phyloP scores from a whole-genome alignment of 35 echinoderm and acorn worm genomes.

The Ophioderma brevispina region DNA sequence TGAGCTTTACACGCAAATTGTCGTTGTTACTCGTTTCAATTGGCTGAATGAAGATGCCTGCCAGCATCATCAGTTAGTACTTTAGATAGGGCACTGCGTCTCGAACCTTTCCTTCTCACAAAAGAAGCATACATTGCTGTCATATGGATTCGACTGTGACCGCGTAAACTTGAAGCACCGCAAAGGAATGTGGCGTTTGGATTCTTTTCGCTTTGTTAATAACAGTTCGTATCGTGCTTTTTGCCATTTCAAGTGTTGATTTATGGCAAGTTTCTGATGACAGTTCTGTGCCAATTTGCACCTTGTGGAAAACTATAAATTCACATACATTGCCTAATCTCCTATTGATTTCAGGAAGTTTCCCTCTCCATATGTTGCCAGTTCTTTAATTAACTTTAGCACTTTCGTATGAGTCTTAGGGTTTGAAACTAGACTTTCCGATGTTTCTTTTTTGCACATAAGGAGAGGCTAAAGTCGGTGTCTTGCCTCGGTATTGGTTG shows the following conservation, averaged over 20 bases:
- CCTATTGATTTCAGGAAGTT: not conserved
- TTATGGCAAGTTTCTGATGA: not conserved
- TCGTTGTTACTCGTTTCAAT: not conserved
- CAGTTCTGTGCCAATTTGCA: not conserved
- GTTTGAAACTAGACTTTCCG: not conserved
- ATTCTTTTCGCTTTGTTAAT: not conserved
- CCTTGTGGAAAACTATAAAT: not conserved
- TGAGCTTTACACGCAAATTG: not conserved
- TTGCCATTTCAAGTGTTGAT: not conserved
- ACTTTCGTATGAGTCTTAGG: not conserved
- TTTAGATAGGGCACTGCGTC: not conserved
- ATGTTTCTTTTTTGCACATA: not conserved
- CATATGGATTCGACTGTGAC: not conserved
- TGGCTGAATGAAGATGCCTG: not conserved
- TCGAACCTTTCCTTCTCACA: not conserved
- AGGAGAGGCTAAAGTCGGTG: not conserved
- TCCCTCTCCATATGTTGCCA: not conserved
- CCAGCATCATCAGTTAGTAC: not conserved
- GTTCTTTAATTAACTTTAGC: not conserved
- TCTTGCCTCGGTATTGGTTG: not conserved
- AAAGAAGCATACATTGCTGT: not conserved
- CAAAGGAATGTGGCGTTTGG: not conserved
- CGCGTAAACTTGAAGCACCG: not conserved
- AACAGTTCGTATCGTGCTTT: not conserved
- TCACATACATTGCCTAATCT: not conserved